A percentile compares a stretch with the other conserved stretches of the same genome.
Conservation (phyloP, 2,888 invertebrate genomes). For the Aelia acuminata region DNA sequence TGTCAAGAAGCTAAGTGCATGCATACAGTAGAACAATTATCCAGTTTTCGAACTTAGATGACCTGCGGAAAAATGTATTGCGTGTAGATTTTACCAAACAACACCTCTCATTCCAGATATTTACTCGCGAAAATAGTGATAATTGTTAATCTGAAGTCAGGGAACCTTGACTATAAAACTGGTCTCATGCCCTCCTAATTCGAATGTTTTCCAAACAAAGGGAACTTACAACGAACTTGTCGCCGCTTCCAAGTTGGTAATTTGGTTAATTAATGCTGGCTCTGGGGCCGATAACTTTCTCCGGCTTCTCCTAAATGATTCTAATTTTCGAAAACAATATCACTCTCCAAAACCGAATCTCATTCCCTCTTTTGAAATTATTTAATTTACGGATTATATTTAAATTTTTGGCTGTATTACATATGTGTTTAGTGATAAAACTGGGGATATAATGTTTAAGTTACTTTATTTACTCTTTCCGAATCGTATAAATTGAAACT, state of each 20-base stretch:
- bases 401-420: neutral
- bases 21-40: too few relatives aligned
- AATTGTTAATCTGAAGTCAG: neutral
- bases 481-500: too few relatives aligned
- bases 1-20: too few relatives aligned
- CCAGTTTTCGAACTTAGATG: too few relatives aligned
- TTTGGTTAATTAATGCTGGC: constrained; percentile 8
- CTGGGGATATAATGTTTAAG: too few relatives aligned
- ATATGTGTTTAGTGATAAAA: too few relatives aligned
- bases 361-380: neutral
- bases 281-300: neutral
- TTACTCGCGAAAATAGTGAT: neutral
- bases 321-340: neutral
- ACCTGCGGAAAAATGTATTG: too few relatives aligned
- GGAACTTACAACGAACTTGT: neutral
- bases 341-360: neutral
- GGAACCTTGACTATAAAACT: neutral
- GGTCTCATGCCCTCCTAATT: neutral
- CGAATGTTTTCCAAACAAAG: neutral
- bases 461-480: too few relatives aligned
- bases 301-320: constrained; percentile 4
- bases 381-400: neutral
- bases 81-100: too few relatives aligned
- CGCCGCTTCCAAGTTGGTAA: constrained; percentile 1
- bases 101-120: too few relatives aligned